phyloP scores from a whole-genome alignment of 2,888 invertebrate genomes.

The Plagiodera versicolora region DNA sequence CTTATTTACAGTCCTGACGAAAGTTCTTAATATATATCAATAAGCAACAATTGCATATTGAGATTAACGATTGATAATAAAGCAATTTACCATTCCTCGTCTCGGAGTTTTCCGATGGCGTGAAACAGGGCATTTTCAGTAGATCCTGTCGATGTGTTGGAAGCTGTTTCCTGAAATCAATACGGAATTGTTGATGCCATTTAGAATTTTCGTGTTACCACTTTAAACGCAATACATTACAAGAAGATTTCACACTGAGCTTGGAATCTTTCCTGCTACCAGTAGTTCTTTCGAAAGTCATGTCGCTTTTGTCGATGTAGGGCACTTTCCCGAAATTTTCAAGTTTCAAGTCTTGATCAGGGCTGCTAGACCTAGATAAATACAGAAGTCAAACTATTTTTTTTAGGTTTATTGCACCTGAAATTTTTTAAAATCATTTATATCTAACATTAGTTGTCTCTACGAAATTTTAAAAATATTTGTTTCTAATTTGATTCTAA shows the following conservation, averaged over 20 bases:
- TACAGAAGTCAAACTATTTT: too few species aligned
- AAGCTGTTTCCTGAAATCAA: conserved; percentile 24
- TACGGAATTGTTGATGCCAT: not conserved
- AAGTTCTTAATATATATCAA: too few species aligned
- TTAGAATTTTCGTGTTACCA: not conserved
- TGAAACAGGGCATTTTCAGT: conserved; percentile 33
- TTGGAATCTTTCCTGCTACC: not conserved
- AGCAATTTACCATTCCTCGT: conserved; percentile 43
- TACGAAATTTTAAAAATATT: too few species aligned
- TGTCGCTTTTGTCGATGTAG: conserved; percentile 40
- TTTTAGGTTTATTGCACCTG: too few species aligned
- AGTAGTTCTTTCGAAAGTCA: not conserved
- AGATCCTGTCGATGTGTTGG: conserved; percentile 21
- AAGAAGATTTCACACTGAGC: conserved; percentile 13
- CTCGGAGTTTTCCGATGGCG: conserved; percentile 41
- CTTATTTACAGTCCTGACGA: too few species aligned
- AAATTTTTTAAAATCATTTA: too few species aligned
- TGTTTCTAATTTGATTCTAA: too few species aligned
- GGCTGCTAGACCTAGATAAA: conserved; percentile 12
- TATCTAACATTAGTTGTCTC: too few species aligned
- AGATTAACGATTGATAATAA: not conserved
- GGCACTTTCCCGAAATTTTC: conserved; percentile 34
- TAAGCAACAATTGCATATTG: too few species aligned
- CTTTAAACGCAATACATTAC: conserved; percentile 9
- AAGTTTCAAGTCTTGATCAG: not conserved